Conservation (phyloP, 2,113 vertebrate species). For the Brachyhypopomus occidentalis region DNA sequence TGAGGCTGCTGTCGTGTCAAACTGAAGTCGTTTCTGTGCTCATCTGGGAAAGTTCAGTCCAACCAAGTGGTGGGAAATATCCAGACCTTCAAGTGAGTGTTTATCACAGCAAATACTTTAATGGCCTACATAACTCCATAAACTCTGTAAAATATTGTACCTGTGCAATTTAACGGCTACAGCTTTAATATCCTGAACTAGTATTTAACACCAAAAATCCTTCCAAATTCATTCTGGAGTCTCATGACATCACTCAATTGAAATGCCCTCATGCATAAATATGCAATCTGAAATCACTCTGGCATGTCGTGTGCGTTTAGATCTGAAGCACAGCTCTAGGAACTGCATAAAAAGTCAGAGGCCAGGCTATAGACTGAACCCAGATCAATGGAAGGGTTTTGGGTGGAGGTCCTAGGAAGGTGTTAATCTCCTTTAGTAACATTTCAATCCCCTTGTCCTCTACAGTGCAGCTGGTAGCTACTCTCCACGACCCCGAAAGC, state of each 20-base stretch:
- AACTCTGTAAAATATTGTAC: too few relatives aligned
- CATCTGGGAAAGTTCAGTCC: too few relatives aligned
- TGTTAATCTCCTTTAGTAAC: constrained; percentile 67
- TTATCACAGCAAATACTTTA: too few relatives aligned
- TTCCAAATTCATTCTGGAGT: constrained; percentile 35
- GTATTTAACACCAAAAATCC: too few relatives aligned
- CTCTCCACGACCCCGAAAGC: neutral
- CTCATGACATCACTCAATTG: neutral
- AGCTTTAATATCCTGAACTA: too few relatives aligned
- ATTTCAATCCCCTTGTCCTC: constrained; percentile 64
- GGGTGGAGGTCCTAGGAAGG: constrained; percentile 51
- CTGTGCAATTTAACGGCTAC: too few relatives aligned
- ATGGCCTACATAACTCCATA: too few relatives aligned
- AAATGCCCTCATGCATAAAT: neutral
- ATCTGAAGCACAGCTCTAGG: neutral
- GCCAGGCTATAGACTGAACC: neutral
- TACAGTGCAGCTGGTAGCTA: constrained; percentile 32
- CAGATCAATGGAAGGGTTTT: constrained; percentile 28
- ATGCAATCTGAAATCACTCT: neutral
- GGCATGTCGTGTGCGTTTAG: neutral
- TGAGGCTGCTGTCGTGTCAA: too few relatives aligned
- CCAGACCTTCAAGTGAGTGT: too few relatives aligned
- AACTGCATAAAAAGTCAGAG: neutral
- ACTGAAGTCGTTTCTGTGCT: too few relatives aligned
- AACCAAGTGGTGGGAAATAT: too few relatives aligned